These are phyloP conservation scores for Tinamus guttatus DNA, from an alignment of 2,113 vertebrate genomes.

Conservation along the genomic window DNA sequence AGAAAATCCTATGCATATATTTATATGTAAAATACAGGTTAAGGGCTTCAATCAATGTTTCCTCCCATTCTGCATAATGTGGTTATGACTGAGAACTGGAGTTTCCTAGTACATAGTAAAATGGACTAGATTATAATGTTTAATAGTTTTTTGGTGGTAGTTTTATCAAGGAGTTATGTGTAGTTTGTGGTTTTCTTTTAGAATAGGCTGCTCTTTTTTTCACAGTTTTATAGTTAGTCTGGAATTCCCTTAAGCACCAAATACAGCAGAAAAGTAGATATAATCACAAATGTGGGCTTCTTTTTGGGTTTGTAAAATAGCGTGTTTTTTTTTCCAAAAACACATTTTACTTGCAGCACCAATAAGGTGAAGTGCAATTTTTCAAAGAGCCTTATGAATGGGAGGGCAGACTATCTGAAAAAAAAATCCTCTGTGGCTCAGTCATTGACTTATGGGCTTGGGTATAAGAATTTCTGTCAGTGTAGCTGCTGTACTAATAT, in stretches of 20 bases:
- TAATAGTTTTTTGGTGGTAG: neutral
- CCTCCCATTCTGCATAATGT: neutral
- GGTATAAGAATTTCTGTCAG: neutral
- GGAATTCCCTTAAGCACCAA: conserved; percentile 13
- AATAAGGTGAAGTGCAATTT: neutral
- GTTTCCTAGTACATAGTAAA: neutral
- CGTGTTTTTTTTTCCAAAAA: neutral
- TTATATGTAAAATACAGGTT: neutral
- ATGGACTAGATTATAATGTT: neutral
- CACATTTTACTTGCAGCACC: neutral
- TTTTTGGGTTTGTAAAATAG: neutral
- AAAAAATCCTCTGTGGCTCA: neutral
- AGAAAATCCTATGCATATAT: neutral
- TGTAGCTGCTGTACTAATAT: neutral
- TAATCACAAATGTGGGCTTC: neutral
- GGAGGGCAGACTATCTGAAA: neutral
- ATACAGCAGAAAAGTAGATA: neutral
- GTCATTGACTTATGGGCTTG: neutral
- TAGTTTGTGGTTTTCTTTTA: conserved; percentile 11
- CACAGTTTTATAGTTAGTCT: neutral
- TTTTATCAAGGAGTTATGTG: neutral
- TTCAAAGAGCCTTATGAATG: neutral
- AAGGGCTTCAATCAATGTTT: neutral
- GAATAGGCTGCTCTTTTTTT: neutral
- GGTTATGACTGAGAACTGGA: neutral